Base-by-base conservation (phyloP, 2,888 invertebrate genomes). In the Axea sp. region DNA sequence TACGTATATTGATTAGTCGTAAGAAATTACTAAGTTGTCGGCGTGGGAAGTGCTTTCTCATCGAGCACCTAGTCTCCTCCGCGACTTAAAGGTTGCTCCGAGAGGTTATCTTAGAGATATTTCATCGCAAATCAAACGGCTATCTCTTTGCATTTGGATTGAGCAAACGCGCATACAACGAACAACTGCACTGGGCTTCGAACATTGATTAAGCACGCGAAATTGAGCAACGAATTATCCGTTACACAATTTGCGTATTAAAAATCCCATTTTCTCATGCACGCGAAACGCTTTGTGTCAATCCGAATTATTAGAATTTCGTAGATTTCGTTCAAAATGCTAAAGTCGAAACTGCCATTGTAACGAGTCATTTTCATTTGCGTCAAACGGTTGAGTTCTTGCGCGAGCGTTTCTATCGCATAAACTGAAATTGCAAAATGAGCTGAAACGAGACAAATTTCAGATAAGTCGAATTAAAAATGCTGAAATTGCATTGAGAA, bases 41-140 rank as follows among this genome's bases (percentile, higher is more conserved):
- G 59, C 73, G 73, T 73, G 73, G 67, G 73, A 73, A 73, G 53
- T 73, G 53, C 51, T 73, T 73, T 73, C 65, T 73, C 65, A 67
- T 71, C 47, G 45, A 45, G 45, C 43, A 37, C 45, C 53, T 39
- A 57, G 49, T 33, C 33, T 19, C 41, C 33, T 19, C 28, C 7
- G 17, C 49, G 51, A 51, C 60, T 67, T 53, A 53, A 60, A 67
- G 73, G 60, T 73, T 65, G 53, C 67, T 53, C 26, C 59, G 33
- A 59, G 65, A 55, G 73, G 65, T 73, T 67, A 73, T 73, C 59
- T 57, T 35, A 26, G 11, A 55, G 53, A 71, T 71, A 71, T 43
- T 71, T 71, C 64, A 71, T 71, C 71, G 64, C 71, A 57, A 71
- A 71, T 62, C 64, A 57, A 71, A 64, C 55, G 57, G 14, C 45